A percentile compares a stretch with the other conserved stretches of the same genome.
Evolutionary conservation across 37 sponge, comb jelly and placozoan genomes (phyloP).

Genomic region (Aplysina aerophoba): DNA sequence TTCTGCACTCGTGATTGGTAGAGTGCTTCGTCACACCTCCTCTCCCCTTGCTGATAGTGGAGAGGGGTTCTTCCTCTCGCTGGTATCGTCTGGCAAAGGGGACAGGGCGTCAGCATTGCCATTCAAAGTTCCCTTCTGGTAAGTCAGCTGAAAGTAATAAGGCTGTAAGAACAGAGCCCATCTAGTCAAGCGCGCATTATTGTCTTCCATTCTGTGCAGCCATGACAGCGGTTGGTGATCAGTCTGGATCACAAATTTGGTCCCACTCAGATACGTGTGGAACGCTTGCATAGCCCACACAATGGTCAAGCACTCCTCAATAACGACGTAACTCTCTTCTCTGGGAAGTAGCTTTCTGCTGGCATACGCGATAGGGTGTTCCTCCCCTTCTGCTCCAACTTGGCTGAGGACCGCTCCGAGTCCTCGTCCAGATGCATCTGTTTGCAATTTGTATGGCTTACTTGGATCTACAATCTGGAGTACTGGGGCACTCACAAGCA

Average conservation of each 20-base stretch:
- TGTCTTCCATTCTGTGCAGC: constrained; percentile 51
- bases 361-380: constrained; percentile 50
- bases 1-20: too few species aligned
- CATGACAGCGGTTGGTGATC: constrained; percentile 65
- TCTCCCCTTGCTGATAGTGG: too few species aligned
- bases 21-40: too few species aligned
- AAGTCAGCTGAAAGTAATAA: too few species aligned
- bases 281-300: constrained; percentile 71
- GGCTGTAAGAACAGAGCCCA: too few species aligned
- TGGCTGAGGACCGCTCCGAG: constrained; percentile 63
- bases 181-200: constrained; percentile 55
- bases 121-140: too few species aligned
- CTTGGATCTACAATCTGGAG: constrained; percentile 38
- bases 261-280: constrained; percentile 60
- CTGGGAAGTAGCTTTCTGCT: constrained; percentile 57
- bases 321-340: constrained; percentile 57
- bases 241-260: constrained; percentile 43
- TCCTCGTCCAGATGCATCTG: constrained; percentile 60
- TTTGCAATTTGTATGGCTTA: constrained; percentile 41
- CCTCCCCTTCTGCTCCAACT: constrained; percentile 23
- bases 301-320: constrained; percentile 60
- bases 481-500: constrained; percentile 40
- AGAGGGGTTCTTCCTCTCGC: too few species aligned
- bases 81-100: too few species aligned
- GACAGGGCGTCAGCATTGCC: too few species aligned